Evolutionary conservation across 2,888 invertebrate species (phyloP).

Genomic region (Heliconius ethilla): DNA sequence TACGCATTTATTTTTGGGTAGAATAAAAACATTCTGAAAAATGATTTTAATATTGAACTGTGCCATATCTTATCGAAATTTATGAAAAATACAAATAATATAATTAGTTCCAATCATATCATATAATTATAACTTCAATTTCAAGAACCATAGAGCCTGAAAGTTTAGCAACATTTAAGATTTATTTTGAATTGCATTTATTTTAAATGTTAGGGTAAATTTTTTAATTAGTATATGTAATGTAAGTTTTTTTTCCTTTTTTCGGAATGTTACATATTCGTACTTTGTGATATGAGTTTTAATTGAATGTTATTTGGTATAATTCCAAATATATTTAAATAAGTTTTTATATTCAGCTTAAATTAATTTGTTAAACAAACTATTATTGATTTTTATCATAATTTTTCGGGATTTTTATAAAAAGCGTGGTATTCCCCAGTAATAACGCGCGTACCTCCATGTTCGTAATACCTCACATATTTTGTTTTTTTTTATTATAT

Average conservation of each 20-base stretch:
- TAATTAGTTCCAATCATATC: conserved; percentile 15
- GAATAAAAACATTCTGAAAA: conserved; percentile 55
- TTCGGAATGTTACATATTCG: conserved; percentile 70
- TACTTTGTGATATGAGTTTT: conserved; percentile 78
- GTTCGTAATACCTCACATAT: conserved; percentile 76
- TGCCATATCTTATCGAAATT: conserved; percentile 60
- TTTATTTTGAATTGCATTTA: conserved; percentile 65
- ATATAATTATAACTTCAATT: background rate
- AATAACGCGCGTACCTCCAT: conserved; percentile 69
- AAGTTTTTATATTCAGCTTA: conserved; percentile 60
- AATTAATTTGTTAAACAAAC: conserved; percentile 49
- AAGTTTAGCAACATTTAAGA: conserved; percentile 48
- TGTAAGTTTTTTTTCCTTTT: conserved; percentile 57
- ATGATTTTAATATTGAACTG: conserved; percentile 49
- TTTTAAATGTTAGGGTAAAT: conserved; percentile 64
- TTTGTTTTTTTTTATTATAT: conserved; percentile 69
- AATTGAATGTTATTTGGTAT: conserved; percentile 67
- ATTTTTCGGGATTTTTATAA: conserved; percentile 37
- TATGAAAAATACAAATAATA: conserved; percentile 27
- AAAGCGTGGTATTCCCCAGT: conserved; percentile 52
- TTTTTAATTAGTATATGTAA: conserved; percentile 52
- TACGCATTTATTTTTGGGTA: conserved; percentile 69
- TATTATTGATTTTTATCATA: conserved; percentile 35
- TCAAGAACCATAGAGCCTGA: conserved; percentile 4
- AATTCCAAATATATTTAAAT: conserved; percentile 59